Percentiles rank a stretch among this genome's conserved stretches.
Evolutionary conservation across 2,113 vertebrate species (phyloP).

Genomic region (Nesoenas mayeri): DNA sequence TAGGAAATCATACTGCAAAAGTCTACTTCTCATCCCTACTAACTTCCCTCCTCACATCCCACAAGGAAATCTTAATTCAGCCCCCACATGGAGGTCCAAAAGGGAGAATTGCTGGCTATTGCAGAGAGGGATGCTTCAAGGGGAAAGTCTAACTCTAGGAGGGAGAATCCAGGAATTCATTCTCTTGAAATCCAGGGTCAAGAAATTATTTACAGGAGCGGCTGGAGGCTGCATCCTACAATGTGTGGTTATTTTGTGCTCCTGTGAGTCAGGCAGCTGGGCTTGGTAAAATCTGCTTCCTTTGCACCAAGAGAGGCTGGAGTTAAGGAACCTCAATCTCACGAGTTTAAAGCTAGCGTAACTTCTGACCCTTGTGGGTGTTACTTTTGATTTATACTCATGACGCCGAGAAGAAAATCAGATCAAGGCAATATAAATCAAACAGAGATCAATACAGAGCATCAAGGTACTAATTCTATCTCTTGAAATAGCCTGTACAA

Average conservation of each 20-base stretch:
- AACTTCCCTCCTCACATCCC: not conserved
- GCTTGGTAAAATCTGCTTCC: not conserved
- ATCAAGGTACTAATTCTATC: constrained; percentile 60
- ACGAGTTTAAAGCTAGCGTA: not conserved
- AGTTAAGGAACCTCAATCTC: constrained; percentile 19
- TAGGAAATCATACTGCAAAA: not conserved
- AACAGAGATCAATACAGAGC: constrained; percentile 45
- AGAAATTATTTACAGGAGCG: not conserved
- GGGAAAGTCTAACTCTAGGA: not conserved
- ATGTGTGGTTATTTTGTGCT: not conserved
- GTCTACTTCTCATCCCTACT: not conserved
- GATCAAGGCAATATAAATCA: constrained; percentile 59
- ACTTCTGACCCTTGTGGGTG: constrained; percentile 31
- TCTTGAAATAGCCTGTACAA: constrained; percentile 18
- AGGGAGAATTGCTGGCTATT: not conserved
- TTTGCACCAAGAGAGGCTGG: not conserved
- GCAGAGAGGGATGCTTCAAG: not conserved
- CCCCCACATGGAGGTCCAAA: not conserved
- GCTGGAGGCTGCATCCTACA: not conserved
- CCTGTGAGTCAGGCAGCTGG: not conserved
- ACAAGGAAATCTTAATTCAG: not conserved
- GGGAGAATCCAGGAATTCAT: not conserved
- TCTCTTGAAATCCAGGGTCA: not conserved
- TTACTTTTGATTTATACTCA: constrained; percentile 63
- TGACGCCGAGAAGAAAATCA: not conserved